Evolutionary conservation across 2,797 vertebrate genomes (phyloP).

Genomic region (Tokudaia muenninki): DNA sequence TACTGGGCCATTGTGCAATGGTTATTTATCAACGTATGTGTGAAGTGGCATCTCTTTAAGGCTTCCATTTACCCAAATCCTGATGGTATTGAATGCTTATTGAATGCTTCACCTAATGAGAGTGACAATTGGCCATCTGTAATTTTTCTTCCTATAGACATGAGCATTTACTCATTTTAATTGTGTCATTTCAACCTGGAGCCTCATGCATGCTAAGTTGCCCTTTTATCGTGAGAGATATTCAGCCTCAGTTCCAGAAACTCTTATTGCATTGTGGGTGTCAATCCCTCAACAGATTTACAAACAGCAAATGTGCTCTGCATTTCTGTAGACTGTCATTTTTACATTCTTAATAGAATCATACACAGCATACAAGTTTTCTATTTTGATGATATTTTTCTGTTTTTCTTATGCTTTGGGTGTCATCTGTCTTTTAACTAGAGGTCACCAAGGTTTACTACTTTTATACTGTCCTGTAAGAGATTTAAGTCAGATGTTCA

Average conservation of each 20-base stretch:
- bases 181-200: background rate
- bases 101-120: background rate
- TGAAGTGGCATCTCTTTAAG: background rate
- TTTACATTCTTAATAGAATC: background rate
- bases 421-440: background rate
- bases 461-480: background rate
- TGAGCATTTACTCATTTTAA: background rate
- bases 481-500: background rate
- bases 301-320: background rate
- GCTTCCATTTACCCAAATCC: background rate
- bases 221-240: background rate
- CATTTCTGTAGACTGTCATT: background rate
- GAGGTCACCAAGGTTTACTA: conserved; percentile 5
- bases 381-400: background rate
- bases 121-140: background rate
- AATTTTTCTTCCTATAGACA: background rate
- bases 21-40: background rate
- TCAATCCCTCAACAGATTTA: background rate
- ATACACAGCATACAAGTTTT: background rate
- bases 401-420: background rate
- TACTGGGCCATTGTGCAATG: background rate
- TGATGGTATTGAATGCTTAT: background rate
- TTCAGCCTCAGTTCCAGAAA: background rate
- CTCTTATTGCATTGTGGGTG: background rate
- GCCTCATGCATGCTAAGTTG: background rate